Base-by-base conservation (phyloP, 2,113 vertebrate genomes). In the Callorhinus ursinus region DNA sequence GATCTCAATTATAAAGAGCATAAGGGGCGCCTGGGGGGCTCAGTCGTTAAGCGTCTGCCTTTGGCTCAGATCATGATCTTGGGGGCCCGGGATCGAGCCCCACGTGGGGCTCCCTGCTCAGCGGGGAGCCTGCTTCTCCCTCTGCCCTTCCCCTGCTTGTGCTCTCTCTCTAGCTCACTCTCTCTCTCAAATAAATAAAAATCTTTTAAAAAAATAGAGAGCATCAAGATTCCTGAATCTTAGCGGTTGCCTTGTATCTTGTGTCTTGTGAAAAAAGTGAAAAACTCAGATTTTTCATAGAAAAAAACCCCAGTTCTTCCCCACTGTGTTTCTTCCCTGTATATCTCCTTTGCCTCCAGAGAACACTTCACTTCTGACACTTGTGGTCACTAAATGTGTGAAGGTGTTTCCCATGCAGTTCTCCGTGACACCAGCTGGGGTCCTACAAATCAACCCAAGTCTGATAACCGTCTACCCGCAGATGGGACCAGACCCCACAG, bases 191-290 rank as follows among this genome's bases (percentile, higher is more conserved):
- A 65, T 65, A 65, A 26, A 63, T 63, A 63, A 65, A 65, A 33
- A 65, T 65, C 31, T 65, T 65, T 55, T 2, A 65, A 65, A 65
- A 65, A 22, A 59, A 65, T 31, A 33, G 33, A 76, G 31, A 93
- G 26, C 9, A 16, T 13, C 0, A 36, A 18, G 24, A 28, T 76
- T 93, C 76, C 72, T 61, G 51, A 90, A 65, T 86, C 53, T 69
- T 39, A 11, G 19, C 6, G 6, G 74, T 71, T 31, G 22, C 84
- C 51, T n/a, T 74, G 6, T 59, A 36, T 77, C 67, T 83, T 36
- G 5, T 61, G 22, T 33, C 67, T 92, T 71, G 19, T 69, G 79
- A 94, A 69, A 96, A 80, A 86, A 63, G 28, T 51, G 19, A 36
- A 55, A 28, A 39, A 21, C 15, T 69, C 77, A 81, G 3, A n/a